A percentile compares a stretch with the other conserved stretches of the same genome.
These are phyloP conservation scores for Tineola bisselliella DNA, from an alignment of 2,888 invertebrate species.

Conservation along the genomic window DNA sequence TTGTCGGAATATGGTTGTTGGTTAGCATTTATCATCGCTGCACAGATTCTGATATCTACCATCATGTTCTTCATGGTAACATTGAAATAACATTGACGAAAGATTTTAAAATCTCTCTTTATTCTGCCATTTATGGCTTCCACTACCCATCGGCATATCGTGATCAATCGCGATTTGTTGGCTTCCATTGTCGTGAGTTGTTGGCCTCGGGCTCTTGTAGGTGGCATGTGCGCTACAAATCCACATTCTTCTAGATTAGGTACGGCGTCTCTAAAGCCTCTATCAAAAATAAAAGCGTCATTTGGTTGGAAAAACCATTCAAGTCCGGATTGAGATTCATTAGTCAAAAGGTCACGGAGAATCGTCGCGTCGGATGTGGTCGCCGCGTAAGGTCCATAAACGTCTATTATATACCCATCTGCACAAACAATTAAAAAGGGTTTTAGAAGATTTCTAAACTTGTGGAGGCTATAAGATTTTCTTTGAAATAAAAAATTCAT, in stretches of 20 bases:
- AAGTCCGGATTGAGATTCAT: slow-evolving; percentile 7
- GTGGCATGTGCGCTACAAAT: slow-evolving; percentile 1
- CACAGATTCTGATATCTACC: slow-evolving; percentile 18
- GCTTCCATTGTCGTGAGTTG: slow-evolving; percentile 13
- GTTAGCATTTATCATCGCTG: slow-evolving; percentile 19
- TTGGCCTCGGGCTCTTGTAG: neutral
- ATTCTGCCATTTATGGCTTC: slow-evolving; percentile 19
- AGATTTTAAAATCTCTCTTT: slow-evolving; percentile 19
- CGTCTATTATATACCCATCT: slow-evolving; percentile 21
- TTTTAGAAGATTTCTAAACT: slow-evolving; percentile 21
- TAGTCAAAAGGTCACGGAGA: slow-evolving; percentile 16
- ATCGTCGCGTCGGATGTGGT: slow-evolving; percentile 18
- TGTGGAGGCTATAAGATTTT: slow-evolving; percentile 19
- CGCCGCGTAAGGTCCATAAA: slow-evolving; percentile 20
- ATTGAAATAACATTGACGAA: slow-evolving; percentile 17
- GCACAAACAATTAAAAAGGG: slow-evolving; percentile 20
- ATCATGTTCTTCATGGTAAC: slow-evolving; percentile 13
- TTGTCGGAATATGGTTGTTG: neutral
- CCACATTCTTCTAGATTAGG: neutral
- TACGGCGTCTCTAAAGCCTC: slow-evolving; percentile 13
- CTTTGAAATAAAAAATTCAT: slow-evolving; percentile 19
- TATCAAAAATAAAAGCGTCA: slow-evolving; percentile 14
- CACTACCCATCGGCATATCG: slow-evolving; percentile 19
- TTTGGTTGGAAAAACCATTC: slow-evolving; percentile 10
- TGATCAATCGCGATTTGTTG: slow-evolving; percentile 17